A percentile compares a stretch with the other conserved stretches of the same genome.
phyloP scores from a whole-genome alignment of 2,113 vertebrate species.

The Diadophis punctatus region DNA sequence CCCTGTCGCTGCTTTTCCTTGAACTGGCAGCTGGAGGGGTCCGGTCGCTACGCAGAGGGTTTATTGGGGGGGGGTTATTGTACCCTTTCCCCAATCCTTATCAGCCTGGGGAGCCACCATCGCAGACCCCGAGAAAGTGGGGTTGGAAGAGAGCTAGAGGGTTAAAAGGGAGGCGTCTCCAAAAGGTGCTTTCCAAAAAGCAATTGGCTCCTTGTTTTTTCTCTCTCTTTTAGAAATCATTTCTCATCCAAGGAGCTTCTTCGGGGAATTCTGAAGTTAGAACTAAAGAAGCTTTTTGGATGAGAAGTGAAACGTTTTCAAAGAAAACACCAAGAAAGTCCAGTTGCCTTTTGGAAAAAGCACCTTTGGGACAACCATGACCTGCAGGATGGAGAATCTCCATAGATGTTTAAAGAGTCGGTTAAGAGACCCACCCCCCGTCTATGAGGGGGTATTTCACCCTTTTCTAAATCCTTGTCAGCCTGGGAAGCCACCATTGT shows the following conservation, averaged over 20 bases:
- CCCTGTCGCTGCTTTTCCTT: background rate
- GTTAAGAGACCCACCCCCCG: too few relatives aligned
- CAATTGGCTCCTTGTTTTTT: background rate
- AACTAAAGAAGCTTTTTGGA: background rate
- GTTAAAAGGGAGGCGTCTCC: background rate
- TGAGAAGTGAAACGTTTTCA: background rate
- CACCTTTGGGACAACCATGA: background rate
- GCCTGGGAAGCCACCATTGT: background rate
- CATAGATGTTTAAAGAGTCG: too few relatives aligned
- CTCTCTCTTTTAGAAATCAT: too few relatives aligned
- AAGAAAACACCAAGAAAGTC: background rate
- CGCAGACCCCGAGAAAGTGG: background rate
- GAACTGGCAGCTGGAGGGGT: background rate
- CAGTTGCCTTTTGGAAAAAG: background rate
- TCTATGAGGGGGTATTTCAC: background rate
- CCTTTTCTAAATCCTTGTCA: background rate
- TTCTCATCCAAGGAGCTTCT: background rate
- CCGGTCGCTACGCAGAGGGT: rapidly evolving
- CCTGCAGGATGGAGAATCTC: background rate
- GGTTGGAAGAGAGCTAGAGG: background rate
- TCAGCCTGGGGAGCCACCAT: background rate
- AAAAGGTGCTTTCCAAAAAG: background rate
- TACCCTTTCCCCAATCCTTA: background rate
- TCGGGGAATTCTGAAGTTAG: background rate
- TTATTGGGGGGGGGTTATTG: background rate